Evolutionary conservation across 1,140 invertebrate species (phyloP), one percentile per base, ranked within the genome.

Genomic region (Ctenoplectra terminalis): DNA sequence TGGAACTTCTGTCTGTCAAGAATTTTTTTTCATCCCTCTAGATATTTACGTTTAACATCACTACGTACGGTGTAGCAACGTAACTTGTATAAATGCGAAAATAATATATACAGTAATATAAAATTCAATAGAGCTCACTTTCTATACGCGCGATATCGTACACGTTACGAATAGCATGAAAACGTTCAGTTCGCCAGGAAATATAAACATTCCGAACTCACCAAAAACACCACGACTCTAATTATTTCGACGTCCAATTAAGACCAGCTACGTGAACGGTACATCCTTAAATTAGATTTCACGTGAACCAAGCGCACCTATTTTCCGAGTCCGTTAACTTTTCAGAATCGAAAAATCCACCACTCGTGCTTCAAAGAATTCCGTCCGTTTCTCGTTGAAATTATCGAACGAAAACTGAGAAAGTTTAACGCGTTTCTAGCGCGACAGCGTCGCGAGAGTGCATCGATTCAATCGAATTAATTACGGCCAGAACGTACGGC

Each of bases 401-500:
- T 13, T 40, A 26, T 61, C 23, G 15, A 64, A 40, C 15, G 8
- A 66, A 56, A 29, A 29, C n/a, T 26, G 11, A 34, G 1, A 9
- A 20, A 5, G 40, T 31, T 77, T 60, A 71, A 61, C 46, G 3
- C 54, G 66, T 34, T 60, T 46, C 23, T n/a, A 48, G 17, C 40
- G 67, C 23, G 69, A 58, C 56, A 48, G 17, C 29, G 54, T 48
- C 40, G 48, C 15, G 34, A n/a, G 76, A 78, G 76, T 78, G 54
- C 66, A 46, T 78, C 76, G 76, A 71, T 78, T 78, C 66, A 60
- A 78, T 71, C 34, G 66, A 61, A 60, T 78, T 78, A 71, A 71
- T 78, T 78, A 71, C 66, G 66, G 43, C 67, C 66, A 31, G 66
- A 71, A 70, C 66, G 76, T 71, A 60, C 54, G 6, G 76, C 66